Percentiles rank a stretch among this genome's conserved stretches.
Conservation (phyloP, 2,888 invertebrate species). For the Bombylius major region DNA sequence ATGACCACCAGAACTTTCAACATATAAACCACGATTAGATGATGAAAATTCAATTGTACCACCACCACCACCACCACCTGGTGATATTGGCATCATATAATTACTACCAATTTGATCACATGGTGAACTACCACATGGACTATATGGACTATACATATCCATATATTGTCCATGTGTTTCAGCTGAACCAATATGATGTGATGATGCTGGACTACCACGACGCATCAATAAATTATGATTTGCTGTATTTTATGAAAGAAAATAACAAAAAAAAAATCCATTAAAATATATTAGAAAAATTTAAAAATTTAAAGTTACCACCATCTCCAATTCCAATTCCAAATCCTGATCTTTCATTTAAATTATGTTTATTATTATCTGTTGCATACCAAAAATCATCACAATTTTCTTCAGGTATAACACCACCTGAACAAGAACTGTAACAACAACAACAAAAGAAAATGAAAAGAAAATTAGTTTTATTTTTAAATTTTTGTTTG, state of each 20-base stretch:
- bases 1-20: conserved; percentile 40
- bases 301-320: not conserved
- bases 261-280: not conserved
- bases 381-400: conserved; percentile 33
- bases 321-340: not conserved
- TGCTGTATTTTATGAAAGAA: not conserved
- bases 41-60: conserved; percentile 14
- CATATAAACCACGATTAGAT: conserved; percentile 17
- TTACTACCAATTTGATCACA: conserved; percentile 29
- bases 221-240: conserved; percentile 6
- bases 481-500: not conserved
- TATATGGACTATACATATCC: conserved; percentile 43
- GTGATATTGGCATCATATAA: conserved; percentile 47
- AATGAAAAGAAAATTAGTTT: not conserved
- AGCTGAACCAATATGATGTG: conserved; percentile 11
- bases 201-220: conserved; percentile 15
- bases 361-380: conserved; percentile 15
- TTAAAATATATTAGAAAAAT: too few relatives aligned
- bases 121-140: conserved; percentile 41
- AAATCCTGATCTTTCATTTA: not conserved
- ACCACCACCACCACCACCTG: conserved; percentile 26
- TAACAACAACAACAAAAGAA: not conserved
- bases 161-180: conserved; percentile 27
- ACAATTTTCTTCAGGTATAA: conserved; percentile 50
- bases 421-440: conserved; percentile 28